Percentiles rank a stretch among this genome's conserved stretches.
phyloP scores from a whole-genome alignment of 1,140 invertebrate genomes.

The Anastrepha ludens region DNA sequence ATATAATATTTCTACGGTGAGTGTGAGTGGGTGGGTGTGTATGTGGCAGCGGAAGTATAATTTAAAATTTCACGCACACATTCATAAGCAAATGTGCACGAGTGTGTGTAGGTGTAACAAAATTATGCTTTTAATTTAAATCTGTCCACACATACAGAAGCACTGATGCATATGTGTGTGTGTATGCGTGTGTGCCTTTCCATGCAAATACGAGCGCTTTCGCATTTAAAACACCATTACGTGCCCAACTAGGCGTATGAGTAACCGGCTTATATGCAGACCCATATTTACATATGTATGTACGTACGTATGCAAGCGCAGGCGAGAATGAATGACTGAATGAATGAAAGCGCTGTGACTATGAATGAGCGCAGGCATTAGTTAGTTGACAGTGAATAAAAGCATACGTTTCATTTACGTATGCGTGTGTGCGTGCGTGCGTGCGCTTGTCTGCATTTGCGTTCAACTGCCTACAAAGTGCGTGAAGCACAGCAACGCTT shows the following conservation, averaged over 20 bases:
- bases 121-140: not conserved
- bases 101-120: not conserved
- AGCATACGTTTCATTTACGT: not conserved
- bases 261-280: constrained; percentile 47
- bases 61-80: constrained; percentile 35
- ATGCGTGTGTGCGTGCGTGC: not conserved
- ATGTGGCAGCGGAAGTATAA: not conserved
- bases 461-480: not conserved
- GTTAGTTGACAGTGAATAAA: not conserved
- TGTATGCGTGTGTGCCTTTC: not conserved
- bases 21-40: not conserved
- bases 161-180: not conserved
- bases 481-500: not conserved
- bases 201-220: no score
- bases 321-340: not conserved
- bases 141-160: not conserved
- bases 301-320: not conserved
- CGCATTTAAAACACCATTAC: constrained; percentile 37
- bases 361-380: constrained; percentile 13
- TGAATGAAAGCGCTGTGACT: constrained; percentile 3
- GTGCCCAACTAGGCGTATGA: constrained; percentile 49
- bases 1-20: no score
- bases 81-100: not conserved
- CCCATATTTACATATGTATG: no score
- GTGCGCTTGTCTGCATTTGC: not conserved